Base-by-base conservation (phyloP, 2,888 invertebrate genomes). In the Pecten maximus region DNA sequence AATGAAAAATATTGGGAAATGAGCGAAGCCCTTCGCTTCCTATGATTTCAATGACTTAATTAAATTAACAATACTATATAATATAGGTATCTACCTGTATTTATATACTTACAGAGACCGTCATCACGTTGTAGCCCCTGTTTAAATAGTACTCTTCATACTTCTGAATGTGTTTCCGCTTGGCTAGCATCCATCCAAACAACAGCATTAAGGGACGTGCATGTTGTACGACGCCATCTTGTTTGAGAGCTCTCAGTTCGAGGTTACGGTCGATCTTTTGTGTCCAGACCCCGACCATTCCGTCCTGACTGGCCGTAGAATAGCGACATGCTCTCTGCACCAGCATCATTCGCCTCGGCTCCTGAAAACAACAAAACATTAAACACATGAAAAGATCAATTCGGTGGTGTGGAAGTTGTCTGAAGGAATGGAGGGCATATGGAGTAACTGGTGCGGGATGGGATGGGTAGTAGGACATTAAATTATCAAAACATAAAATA, bases 121-220 rank as follows among this genome's bases (percentile, higher is more conserved):
- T 98, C 90, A 98, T 97, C 8, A 99, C 98, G 97, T 99, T 98
- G 96, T 98, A 98, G 0, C 98, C 99, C 96, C 98, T 98, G 93
- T 98, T 98, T 92, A 98, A 97, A 96, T 99, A 99, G 44, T 98
- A 97, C 90, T 98, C 97, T 0, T 98, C 98, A 96, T 98, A 99
- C 96, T 99, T 99, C 97, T 98, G 97, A 40, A 98, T 97, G 96
- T 99, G 98, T 96, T 98, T 98, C 95, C 98, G 98, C 93, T 98
- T 98, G 15, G 99, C 98, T 96, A 98, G 97, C 92, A 99, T 97
- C 99, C 99, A 99, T 94, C 98, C 98, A 92, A 98, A 97, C 96
- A 99, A 97, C 10, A 99, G 97, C 87, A 98, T 98, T n/a, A 98
- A 96, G 0, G 98, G 98, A 8, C 93, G 89, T 40, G 91, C 88